These are phyloP conservation scores for Metellina segmentata DNA, from an alignment of 2,888 invertebrate genomes.

Conservation along the genomic window DNA sequence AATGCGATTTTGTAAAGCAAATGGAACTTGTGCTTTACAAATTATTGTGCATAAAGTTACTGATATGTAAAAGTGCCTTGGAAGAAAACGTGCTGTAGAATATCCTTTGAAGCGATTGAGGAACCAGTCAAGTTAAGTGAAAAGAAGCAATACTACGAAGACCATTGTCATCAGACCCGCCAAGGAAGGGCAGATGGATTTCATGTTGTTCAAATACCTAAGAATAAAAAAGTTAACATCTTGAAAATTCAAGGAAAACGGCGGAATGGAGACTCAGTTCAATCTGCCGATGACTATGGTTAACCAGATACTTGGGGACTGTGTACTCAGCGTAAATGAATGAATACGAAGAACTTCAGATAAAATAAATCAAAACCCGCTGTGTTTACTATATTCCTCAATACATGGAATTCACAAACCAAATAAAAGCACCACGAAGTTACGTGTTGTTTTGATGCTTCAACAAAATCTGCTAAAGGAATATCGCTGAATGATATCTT, in stretches of 20 bases:
- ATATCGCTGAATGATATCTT: conserved; percentile 13
- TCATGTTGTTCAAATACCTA: conserved; percentile 29
- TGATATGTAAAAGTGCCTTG: no score
- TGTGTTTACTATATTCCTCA: neutral
- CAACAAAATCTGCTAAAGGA: neutral
- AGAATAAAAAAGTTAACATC: neutral
- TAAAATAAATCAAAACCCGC: neutral
- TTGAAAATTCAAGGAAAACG: conserved; percentile 18
- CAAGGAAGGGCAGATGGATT: conserved; percentile 6
- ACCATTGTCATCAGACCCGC: neutral
- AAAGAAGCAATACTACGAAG: neutral
- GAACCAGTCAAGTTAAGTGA: no score
- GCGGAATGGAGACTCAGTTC: neutral
- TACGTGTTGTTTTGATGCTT: neutral
- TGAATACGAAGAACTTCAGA: conserved; percentile 10
- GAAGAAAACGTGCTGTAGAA: no score
- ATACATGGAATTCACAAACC: neutral
- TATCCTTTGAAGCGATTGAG: no score
- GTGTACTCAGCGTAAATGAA: neutral
- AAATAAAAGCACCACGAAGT: neutral
- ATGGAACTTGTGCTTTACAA: no score
- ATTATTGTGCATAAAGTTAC: no score
- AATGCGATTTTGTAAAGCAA: no score
- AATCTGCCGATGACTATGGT: neutral
- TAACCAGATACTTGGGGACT: neutral